Conservation (phyloP, 2,888 invertebrate species). For the Cinara cedri region DNA sequence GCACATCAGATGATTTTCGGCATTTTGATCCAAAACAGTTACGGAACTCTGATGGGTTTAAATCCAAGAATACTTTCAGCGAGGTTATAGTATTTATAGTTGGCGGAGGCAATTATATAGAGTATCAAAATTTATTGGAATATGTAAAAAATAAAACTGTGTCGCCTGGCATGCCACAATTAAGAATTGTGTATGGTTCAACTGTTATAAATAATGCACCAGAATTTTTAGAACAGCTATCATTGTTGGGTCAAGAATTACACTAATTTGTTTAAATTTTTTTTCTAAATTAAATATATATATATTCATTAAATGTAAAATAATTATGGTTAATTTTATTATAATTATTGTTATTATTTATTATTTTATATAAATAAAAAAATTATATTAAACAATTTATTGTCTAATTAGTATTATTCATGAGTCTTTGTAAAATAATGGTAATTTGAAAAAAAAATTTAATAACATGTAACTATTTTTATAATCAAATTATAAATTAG, state of each 20-base stretch:
- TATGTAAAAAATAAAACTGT: slow-evolving; percentile 75
- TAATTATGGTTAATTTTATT: slow-evolving; percentile 20
- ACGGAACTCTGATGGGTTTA: slow-evolving; percentile 70
- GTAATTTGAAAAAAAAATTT: no score
- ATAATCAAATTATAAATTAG: no score
- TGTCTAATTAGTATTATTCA: no score
- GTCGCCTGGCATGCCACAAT: slow-evolving; percentile 64
- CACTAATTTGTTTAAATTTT: slow-evolving; percentile 56
- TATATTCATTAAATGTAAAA: slow-evolving; percentile 9
- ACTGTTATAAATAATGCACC: slow-evolving; percentile 92
- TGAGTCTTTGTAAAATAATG: no score
- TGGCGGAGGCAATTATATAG: slow-evolving; percentile 97
- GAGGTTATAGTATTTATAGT: slow-evolving; percentile 91
- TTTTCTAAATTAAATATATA: slow-evolving; percentile 16
- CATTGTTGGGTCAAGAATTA: slow-evolving; percentile 60
- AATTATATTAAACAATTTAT: background rate
- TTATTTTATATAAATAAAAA: background rate
- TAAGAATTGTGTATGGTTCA: slow-evolving; percentile 92
- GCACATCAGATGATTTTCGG: slow-evolving; percentile 77
- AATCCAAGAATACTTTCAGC: slow-evolving; percentile 72
- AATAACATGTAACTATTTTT: no score
- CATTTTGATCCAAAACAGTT: slow-evolving; percentile 96
- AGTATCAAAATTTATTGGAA: slow-evolving; percentile 97
- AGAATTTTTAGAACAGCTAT: slow-evolving; percentile 79
- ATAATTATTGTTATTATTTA: slow-evolving; percentile 29